Evolutionary conservation across 2,113 vertebrate species (phyloP).

Genomic region (Gasterosteus aculeatus): DNA sequence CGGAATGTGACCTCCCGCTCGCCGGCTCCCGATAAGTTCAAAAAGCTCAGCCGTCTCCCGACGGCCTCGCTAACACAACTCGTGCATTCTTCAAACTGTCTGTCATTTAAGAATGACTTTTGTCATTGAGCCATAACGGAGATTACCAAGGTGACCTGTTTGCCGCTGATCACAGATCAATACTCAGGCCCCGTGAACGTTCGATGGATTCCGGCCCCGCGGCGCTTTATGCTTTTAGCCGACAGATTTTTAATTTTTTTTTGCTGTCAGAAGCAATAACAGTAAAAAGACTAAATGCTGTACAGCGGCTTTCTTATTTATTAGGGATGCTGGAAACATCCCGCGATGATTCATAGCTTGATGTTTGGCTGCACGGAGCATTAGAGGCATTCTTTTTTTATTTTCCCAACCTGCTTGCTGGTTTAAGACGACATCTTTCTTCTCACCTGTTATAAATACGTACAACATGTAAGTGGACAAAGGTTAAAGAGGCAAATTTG

Average conservation of each 20-base stretch:
- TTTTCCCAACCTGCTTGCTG: slow-evolving; percentile 50
- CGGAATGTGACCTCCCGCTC: slow-evolving; percentile 45
- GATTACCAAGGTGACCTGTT: slow-evolving; percentile 22
- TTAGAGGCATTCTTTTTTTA: slow-evolving; percentile 60
- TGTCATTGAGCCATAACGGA: not conserved
- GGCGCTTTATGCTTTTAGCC: not conserved
- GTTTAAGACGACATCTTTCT: slow-evolving; percentile 48
- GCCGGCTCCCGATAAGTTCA: slow-evolving; percentile 30
- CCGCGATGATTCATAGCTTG: slow-evolving; percentile 23
- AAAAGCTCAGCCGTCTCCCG: slow-evolving; percentile 19
- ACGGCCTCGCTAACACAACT: slow-evolving; percentile 2
- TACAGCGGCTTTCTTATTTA: slow-evolving; percentile 18
- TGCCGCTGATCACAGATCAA: slow-evolving; percentile 28
- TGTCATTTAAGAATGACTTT: not conserved
- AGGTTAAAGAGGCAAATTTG: slow-evolving; percentile 56
- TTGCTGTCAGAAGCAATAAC: slow-evolving; percentile 18
- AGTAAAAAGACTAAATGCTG: slow-evolving; percentile 19
- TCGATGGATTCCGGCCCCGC: slow-evolving; percentile 7
- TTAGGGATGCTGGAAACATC: slow-evolving; percentile 26
- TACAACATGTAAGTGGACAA: slow-evolving; percentile 49
- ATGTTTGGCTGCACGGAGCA: slow-evolving; percentile 23
- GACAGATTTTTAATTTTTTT: slow-evolving; percentile 10
- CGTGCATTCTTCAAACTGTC: slow-evolving; percentile 6
- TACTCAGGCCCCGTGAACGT: slow-evolving; percentile 15
- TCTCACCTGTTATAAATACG: slow-evolving; percentile 70